Evolutionary conservation across 2,888 invertebrate species (phyloP).

Genomic region (Tenthredo scrophulariae): DNA sequence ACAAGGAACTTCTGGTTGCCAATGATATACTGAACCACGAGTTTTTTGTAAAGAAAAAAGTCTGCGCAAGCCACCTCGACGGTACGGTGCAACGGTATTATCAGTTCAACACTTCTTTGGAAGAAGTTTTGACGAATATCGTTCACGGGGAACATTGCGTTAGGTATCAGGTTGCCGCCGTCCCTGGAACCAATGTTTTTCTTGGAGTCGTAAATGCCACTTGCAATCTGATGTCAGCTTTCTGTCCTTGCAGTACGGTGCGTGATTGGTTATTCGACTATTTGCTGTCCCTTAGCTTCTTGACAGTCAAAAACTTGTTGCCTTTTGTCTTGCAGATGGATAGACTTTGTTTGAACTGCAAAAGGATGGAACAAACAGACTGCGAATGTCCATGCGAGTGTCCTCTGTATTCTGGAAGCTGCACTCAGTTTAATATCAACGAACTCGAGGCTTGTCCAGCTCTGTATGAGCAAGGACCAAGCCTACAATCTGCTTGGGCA

Average conservation of each 20-base stretch:
- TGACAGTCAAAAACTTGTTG: not conserved
- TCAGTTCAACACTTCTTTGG: slow-evolving; percentile 89
- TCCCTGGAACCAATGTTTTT: slow-evolving; percentile 93
- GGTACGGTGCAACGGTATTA: slow-evolving; percentile 91
- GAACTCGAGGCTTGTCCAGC: slow-evolving; percentile 69
- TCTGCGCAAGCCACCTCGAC: slow-evolving; percentile 92
- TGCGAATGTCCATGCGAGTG: slow-evolving; percentile 98
- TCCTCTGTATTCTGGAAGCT: slow-evolving; percentile 80
- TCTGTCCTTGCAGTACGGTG: slow-evolving; percentile 95
- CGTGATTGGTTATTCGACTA: slow-evolving; percentile 59
- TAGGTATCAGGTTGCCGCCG: slow-evolving; percentile 89
- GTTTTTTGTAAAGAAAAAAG: slow-evolving; percentile 89
- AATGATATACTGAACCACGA: slow-evolving; percentile 94
- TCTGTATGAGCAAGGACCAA: slow-evolving; percentile 72
- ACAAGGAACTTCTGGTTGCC: slow-evolving; percentile 93
- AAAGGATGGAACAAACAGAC: slow-evolving; percentile 95
- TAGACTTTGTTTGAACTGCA: slow-evolving; percentile 93
- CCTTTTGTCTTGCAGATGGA: slow-evolving; percentile 80
- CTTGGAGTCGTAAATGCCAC: slow-evolving; percentile 93
- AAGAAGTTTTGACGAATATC: slow-evolving; percentile 88
- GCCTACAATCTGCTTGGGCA: slow-evolving; percentile 67
- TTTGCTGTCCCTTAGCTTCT: not conserved
- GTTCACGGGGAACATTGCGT: slow-evolving; percentile 94
- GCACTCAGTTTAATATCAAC: slow-evolving; percentile 70
- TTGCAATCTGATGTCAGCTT: slow-evolving; percentile 89